Conservation (phyloP, 2,888 invertebrate genomes). For the Diarsia brunnea region DNA sequence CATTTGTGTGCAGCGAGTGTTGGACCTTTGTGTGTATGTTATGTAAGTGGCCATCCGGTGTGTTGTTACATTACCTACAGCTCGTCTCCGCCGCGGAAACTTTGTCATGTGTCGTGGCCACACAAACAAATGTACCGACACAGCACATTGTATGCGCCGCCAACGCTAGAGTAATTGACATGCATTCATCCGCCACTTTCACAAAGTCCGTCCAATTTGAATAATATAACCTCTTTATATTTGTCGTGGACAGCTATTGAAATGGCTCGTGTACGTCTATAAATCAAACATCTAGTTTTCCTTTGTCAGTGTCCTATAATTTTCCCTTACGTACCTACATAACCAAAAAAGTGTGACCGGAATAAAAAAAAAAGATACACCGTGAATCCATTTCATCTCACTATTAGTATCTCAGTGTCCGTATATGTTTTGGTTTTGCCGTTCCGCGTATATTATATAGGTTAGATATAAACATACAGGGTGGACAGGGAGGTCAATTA, state of each 20-base stretch:
- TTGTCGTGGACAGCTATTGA: slow-evolving; percentile 44
- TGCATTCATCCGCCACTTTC: slow-evolving; percentile 62
- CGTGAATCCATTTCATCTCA: slow-evolving; percentile 1
- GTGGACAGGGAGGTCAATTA: slow-evolving; percentile 81
- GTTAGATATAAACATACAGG: slow-evolving; percentile 32
- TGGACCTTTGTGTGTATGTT: slow-evolving; percentile 85
- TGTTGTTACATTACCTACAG: slow-evolving; percentile 75
- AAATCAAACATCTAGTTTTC: slow-evolving; percentile 17
- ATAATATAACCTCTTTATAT: slow-evolving; percentile 53
- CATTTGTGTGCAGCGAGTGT: slow-evolving; percentile 83
- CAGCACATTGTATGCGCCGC: slow-evolving; percentile 50
- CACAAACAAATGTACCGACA: slow-evolving; percentile 61
- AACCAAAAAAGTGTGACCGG: background rate
- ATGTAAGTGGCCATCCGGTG: slow-evolving; percentile 77
- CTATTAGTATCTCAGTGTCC: background rate
- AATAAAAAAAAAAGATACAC: background rate
- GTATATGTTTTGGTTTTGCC: background rate
- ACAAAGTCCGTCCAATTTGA: slow-evolving; percentile 57
- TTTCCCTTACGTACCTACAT: background rate
- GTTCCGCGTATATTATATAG: slow-evolving; percentile 5
- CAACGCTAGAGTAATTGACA: slow-evolving; percentile 67
- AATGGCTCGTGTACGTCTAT: slow-evolving; percentile 18
- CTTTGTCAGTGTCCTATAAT: background rate
- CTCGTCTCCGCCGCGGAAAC: slow-evolving; percentile 59
- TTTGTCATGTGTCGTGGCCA: slow-evolving; percentile 63